These are phyloP conservation scores for Terrapene triunguis DNA, from an alignment of 2,113 vertebrate species.

Conservation along the genomic window DNA sequence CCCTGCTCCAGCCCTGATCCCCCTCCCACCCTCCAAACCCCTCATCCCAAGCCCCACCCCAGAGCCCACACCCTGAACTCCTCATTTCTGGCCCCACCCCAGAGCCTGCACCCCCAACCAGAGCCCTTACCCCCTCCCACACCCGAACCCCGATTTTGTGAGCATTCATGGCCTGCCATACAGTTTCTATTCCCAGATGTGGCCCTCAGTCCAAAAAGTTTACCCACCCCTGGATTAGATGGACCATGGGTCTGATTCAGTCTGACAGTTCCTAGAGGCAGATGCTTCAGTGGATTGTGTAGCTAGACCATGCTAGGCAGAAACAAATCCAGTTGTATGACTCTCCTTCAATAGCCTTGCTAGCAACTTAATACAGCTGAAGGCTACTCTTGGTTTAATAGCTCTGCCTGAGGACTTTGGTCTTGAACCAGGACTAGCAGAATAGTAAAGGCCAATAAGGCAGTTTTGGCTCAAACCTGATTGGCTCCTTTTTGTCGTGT, in stretches of 20 bases:
- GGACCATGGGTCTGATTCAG: not conserved
- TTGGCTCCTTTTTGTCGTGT: accelerated
- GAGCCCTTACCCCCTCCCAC: no score
- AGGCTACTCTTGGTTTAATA: not conserved
- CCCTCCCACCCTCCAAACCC: no score
- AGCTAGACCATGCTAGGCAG: not conserved
- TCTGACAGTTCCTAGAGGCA: not conserved
- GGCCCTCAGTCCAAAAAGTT: no score
- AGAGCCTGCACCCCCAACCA: no score
- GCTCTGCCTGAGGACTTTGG: not conserved
- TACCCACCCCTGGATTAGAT: not conserved
- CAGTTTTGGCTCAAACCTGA: not conserved
- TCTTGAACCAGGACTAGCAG: not conserved
- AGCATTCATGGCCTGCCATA: no score
- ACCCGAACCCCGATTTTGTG: no score
- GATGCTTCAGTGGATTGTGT: not conserved
- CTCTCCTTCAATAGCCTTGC: not conserved
- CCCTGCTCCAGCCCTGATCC: no score
- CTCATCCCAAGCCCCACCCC: no score
- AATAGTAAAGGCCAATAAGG: not conserved
- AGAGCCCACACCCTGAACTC: no score
- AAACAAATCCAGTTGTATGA: not conserved
- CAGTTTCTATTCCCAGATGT: no score
- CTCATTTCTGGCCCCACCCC: no score
- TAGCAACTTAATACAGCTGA: not conserved